These are phyloP conservation scores for Heliothis subflexa DNA, from an alignment of 1,140 invertebrate species.

Conservation along the genomic window DNA sequence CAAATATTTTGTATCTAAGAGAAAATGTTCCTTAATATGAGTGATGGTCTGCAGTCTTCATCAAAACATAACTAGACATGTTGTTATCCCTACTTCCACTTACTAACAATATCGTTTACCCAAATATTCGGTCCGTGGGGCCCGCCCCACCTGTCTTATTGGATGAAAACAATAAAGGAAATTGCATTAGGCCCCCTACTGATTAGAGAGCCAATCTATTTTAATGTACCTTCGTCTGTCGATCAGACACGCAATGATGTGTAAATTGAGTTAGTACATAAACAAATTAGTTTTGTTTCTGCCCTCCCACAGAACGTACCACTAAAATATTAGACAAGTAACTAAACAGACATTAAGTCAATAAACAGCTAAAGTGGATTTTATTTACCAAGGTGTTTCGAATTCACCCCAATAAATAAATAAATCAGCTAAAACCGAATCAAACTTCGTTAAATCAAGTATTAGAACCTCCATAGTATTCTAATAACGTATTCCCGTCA, in stretches of 20 bases:
- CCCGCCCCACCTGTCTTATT: constrained; percentile 51
- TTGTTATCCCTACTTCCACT: constrained; percentile 13
- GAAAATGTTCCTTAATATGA: too few relatives aligned
- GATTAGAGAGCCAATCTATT: constrained; percentile 56
- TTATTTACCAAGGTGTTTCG: not conserved
- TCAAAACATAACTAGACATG: not conserved
- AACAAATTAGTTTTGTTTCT: constrained; percentile 16
- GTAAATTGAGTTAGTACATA: constrained; percentile 37
- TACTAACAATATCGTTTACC: constrained; percentile 31
- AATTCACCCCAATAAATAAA: not conserved
- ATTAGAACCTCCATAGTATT: constrained; percentile 37
- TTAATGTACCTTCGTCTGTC: constrained; percentile 52
- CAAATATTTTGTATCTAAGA: too few relatives aligned
- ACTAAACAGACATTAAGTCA: too few relatives aligned
- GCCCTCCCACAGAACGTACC: too few relatives aligned
- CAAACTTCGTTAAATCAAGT: not conserved
- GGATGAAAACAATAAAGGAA: constrained; percentile 58
- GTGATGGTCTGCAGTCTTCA: not conserved
- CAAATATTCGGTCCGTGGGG: constrained; percentile 13
- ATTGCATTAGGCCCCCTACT: constrained; percentile 52
- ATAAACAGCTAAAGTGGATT: too few relatives aligned
- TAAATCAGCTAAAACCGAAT: constrained; percentile 19
- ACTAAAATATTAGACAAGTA: too few relatives aligned
- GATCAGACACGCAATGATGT: constrained; percentile 45
- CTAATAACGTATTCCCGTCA: constrained; percentile 74